These are phyloP conservation scores for Campylomormyrus numenius DNA, from an alignment of 2,113 vertebrate genomes.

Conservation along the genomic window DNA sequence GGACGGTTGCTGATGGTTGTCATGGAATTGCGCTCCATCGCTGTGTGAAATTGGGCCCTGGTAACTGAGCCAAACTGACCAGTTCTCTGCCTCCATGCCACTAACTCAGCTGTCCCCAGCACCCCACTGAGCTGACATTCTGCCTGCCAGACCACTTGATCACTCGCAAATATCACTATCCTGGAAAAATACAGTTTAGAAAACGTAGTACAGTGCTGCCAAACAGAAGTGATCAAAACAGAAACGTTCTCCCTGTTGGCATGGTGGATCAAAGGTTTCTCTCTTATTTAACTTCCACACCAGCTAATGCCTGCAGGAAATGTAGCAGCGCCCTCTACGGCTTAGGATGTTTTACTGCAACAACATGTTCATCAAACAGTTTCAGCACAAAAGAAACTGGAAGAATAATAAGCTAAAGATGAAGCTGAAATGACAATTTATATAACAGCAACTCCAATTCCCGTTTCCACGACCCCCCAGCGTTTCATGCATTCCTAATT, in stretches of 20 bases:
- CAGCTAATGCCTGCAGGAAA: background rate
- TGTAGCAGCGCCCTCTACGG: background rate
- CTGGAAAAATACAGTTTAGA: background rate
- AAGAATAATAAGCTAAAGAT: background rate
- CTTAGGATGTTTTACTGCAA: background rate
- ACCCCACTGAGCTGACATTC: background rate
- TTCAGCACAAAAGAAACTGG: background rate
- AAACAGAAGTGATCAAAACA: background rate
- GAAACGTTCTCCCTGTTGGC: background rate
- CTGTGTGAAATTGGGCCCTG: conserved; percentile 61
- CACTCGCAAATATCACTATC: background rate
- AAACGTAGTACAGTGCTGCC: background rate
- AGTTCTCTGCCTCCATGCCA: conserved; percentile 35
- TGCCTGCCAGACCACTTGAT: background rate
- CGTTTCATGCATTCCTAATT: conserved; percentile 10
- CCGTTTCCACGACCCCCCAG: background rate
- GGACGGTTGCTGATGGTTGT: background rate
- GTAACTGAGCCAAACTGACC: conserved; percentile 44
- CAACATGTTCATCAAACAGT: background rate
- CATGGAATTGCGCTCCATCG: conserved; percentile 53
- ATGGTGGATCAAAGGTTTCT: background rate
- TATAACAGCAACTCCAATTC: background rate
- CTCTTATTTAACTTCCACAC: background rate
- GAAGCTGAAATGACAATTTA: background rate
- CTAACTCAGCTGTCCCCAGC: conserved; percentile 7